These are phyloP conservation scores for Apodemia duryi DNA, from an alignment of 2,888 invertebrate species.

Conservation along the genomic window DNA sequence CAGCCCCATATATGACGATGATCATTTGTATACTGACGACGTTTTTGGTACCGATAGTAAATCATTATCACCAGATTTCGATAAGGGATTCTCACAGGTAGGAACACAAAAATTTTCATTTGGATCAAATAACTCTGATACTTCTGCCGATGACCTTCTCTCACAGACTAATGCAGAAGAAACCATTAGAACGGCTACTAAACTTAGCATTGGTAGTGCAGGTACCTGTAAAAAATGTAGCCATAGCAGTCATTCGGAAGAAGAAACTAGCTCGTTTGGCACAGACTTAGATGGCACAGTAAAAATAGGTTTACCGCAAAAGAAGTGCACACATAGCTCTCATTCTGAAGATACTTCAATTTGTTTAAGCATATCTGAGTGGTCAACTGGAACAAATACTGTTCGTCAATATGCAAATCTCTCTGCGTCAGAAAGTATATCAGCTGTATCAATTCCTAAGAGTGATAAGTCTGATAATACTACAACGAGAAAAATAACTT, in stretches of 20 bases:
- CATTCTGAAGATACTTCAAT: conserved; percentile 93
- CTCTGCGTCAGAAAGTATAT: conserved; percentile 83
- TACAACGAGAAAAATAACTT: conserved; percentile 77
- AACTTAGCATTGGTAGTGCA: conserved; percentile 68
- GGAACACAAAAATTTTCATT: conserved; percentile 69
- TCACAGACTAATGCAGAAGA: conserved; percentile 80
- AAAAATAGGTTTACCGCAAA: conserved; percentile 87
- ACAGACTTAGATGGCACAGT: conserved; percentile 91
- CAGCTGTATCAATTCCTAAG: conserved; percentile 79
- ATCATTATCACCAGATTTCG: conserved; percentile 79
- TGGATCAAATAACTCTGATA: conserved; percentile 82
- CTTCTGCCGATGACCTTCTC: conserved; percentile 81
- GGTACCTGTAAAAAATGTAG: conserved; percentile 81
- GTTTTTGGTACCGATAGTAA: conserved; percentile 82
- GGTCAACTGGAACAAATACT: conserved; percentile 93
- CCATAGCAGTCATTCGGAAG: conserved; percentile 86
- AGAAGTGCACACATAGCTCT: conserved; percentile 90
- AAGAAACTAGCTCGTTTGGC: conserved; percentile 86
- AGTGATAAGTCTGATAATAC: conserved; percentile 81
- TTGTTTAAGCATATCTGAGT: conserved; percentile 91
- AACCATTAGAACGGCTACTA: conserved; percentile 70
- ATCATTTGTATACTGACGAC: conserved; percentile 78
- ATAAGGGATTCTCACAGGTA: conserved; percentile 62
- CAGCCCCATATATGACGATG: conserved; percentile 81
- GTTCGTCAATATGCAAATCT: conserved; percentile 89